These are phyloP conservation scores for Prunella himalayana DNA, from an alignment of 2,113 vertebrate genomes.

Conservation along the genomic window DNA sequence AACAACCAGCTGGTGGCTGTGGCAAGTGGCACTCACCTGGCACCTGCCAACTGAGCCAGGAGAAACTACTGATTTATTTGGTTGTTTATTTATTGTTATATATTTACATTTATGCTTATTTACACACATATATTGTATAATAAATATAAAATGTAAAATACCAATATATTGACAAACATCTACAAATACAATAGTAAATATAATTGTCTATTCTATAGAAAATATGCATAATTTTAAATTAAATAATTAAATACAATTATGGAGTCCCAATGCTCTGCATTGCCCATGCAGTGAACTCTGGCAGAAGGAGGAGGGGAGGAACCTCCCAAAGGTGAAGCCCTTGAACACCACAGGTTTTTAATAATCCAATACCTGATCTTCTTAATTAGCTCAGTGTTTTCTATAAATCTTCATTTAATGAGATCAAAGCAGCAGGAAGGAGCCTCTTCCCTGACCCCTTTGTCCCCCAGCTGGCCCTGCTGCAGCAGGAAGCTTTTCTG, in stretches of 20 bases:
- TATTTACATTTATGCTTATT: background rate
- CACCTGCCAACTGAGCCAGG: background rate
- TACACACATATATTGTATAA: background rate
- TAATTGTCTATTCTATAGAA: background rate
- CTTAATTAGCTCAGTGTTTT: background rate
- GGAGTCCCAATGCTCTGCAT: background rate
- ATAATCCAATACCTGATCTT: background rate
- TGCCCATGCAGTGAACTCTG: background rate
- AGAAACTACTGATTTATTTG: too few species aligned
- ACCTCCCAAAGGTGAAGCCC: background rate
- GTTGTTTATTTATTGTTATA: background rate
- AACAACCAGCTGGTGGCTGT: background rate
- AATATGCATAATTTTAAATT: rapidly evolving
- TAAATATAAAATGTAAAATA: too few species aligned
- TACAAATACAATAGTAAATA: background rate
- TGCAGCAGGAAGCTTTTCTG: background rate
- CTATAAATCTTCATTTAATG: background rate
- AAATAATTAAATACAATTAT: too few species aligned
- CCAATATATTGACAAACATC: background rate
- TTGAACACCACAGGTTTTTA: background rate
- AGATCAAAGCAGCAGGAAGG: background rate
- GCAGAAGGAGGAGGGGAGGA: background rate
- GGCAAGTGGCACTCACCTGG: background rate
- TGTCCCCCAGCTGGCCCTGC: background rate
- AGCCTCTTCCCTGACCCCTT: background rate